A percentile compares a stretch with the other conserved stretches of the same genome.
Conservation (phyloP, 2,113 vertebrate species). For the Leptosomus discolor region DNA sequence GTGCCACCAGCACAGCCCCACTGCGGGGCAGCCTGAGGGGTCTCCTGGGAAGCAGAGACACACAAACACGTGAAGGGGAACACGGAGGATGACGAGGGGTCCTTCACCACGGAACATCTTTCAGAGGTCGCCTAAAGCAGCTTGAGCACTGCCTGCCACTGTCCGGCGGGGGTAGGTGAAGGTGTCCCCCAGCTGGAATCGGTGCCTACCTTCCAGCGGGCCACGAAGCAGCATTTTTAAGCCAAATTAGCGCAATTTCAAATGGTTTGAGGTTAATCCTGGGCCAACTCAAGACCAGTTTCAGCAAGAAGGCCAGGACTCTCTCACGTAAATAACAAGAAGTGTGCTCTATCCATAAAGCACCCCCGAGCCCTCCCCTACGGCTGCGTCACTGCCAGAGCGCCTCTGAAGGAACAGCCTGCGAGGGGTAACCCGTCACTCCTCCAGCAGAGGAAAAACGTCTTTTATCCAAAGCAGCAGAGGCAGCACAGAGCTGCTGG, state of each 20-base stretch:
- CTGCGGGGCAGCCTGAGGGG: not conserved
- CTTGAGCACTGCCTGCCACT: not conserved
- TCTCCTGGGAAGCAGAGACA: not conserved
- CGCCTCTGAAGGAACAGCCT: not conserved
- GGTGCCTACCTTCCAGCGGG: not conserved
- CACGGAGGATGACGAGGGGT: not conserved
- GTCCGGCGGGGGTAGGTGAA: rapidly evolving
- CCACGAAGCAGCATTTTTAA: not conserved
- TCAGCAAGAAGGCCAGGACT: not conserved
- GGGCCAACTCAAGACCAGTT: not conserved
- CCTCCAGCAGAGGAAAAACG: not conserved
- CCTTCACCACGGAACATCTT: not conserved
- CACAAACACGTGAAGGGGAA: too few species aligned
- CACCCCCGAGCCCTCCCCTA: not conserved
- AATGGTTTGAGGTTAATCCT: not conserved
- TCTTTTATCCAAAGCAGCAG: not conserved
- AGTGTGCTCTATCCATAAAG: not conserved
- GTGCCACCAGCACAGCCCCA: not conserved
- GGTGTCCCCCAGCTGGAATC: not conserved
- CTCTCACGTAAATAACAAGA: not conserved
- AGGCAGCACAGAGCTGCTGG: not conserved
- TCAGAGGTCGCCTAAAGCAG: not conserved
- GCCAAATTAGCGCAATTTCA: not conserved
- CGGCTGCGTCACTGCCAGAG: not conserved
- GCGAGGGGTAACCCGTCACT: not conserved